Evolutionary conservation across 2,888 invertebrate species (phyloP), one percentile per base, ranked within the genome.

Genomic region (Microchrysa polita): DNA sequence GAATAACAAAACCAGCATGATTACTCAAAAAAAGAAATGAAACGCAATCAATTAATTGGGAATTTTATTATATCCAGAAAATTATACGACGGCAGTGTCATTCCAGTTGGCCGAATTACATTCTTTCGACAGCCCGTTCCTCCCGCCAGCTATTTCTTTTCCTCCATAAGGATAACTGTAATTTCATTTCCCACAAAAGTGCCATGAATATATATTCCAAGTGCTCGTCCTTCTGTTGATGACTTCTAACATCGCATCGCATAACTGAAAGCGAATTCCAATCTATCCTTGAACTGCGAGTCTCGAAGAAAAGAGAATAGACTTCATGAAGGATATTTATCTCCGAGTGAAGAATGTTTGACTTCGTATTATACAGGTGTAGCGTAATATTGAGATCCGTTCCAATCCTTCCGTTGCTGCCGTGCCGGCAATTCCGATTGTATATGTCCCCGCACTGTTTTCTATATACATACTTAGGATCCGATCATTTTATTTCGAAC

Each of bases 221-320:
- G 65, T 65, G 48, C 22, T 65, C 48, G 44, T 48, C 20, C n/a
- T n/a, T n/a, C 22, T 65, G 44, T 48, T 65, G 65, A 65, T 65
- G 65, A 65, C 65, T 65, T 48, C 65, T 48, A 65, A 48, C 65
- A 65, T 65, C 48, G 65, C 65, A 44, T 65, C 65, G 48, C 65
- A 65, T 65, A 65, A 48, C 65, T 65, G 65, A 14, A 65, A 65
- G 12, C 65, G 65, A 65, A 65, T 65, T 65, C 65, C 65, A 48
- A 65, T 48, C 20, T 65, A 65, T 48, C 65, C 65, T 65, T 65
- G 65, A 65, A 16, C 44, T 27, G 16, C 34, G n/a, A n/a, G 16
- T 7, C 22, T 59, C 18, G 57, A 44, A 1, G 44, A 65, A 48
- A 65, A 34, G 27, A 65, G 65, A 65, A 65, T 65, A 65, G 65